Percentiles rank a stretch among this genome's conserved stretches.
These are phyloP conservation scores for Pagrus major DNA, from an alignment of 2,113 vertebrate species.

Conservation along the genomic window DNA sequence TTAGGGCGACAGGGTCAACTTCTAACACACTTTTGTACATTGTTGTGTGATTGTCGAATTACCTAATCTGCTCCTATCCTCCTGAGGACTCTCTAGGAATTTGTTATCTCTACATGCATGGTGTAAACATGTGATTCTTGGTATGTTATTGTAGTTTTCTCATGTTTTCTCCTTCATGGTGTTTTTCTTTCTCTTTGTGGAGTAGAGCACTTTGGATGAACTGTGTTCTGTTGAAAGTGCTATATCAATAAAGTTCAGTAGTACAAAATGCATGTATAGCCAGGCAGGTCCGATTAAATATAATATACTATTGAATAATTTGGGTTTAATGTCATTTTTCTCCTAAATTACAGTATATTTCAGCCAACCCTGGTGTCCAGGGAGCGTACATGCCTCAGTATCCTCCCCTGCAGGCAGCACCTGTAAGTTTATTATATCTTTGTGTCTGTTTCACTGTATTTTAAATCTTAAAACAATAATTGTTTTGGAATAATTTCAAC, in stretches of 20 bases:
- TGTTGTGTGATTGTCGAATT: neutral
- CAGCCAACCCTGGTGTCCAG: slow-evolving; percentile 95
- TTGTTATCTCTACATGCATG: neutral
- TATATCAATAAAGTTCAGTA: neutral
- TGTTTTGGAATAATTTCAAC: slow-evolving; percentile 29
- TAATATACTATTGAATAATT: neutral
- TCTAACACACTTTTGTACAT: neutral
- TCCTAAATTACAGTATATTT: slow-evolving; percentile 89
- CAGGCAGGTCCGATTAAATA: neutral
- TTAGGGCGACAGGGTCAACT: neutral
- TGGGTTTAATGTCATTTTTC: neutral
- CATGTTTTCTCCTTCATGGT: neutral
- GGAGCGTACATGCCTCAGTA: slow-evolving; percentile 97
- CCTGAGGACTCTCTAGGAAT: neutral
- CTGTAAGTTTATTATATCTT: slow-evolving; percentile 82
- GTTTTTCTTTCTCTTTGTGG: neutral
- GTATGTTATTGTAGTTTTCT: too few species aligned
- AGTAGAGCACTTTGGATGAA: neutral
- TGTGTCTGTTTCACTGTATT: slow-evolving; percentile 14
- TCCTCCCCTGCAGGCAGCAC: slow-evolving; percentile 90
- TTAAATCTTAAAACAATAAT: slow-evolving; percentile 35
- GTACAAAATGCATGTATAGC: neutral
- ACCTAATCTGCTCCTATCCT: neutral
- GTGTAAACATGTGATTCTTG: neutral
- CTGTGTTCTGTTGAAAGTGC: neutral